Evolutionary conservation across 2,797 vertebrate genomes (phyloP).

Genomic region (Oryzias dopingdopingensis): DNA sequence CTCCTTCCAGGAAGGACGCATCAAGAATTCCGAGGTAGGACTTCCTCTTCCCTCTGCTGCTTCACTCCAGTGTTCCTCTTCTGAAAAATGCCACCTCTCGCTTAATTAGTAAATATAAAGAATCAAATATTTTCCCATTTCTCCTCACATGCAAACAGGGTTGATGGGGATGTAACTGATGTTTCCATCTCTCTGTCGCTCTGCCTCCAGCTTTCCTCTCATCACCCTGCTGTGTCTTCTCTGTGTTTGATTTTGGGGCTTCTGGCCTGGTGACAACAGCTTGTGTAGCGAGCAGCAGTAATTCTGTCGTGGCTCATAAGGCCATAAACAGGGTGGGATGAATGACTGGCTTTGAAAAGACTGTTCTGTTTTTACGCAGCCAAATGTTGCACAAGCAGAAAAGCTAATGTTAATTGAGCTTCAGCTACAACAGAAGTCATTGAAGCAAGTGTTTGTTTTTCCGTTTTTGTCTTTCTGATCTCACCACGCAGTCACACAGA

Average conservation of each 20-base stretch:
- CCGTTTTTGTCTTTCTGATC: conserved; percentile 5
- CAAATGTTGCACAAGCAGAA: conserved; percentile 77
- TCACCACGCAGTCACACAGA: conserved; percentile 1
- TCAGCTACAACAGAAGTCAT: conserved; percentile 39
- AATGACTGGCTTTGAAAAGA: conserved; percentile 66
- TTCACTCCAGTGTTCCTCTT: neutral
- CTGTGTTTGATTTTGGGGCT: conserved; percentile 45
- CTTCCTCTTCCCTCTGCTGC: neutral
- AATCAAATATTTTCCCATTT: neutral
- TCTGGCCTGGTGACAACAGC: conserved; percentile 61
- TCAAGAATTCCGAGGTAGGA: conserved; percentile 93
- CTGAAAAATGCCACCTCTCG: neutral
- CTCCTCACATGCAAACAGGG: conserved; percentile 6
- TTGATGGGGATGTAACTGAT: neutral
- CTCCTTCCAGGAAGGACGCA: conserved; percentile 93
- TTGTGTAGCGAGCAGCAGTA: conserved; percentile 62
- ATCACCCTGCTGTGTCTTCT: conserved; percentile 43
- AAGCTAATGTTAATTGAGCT: conserved; percentile 71
- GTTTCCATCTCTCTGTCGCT: conserved; percentile 21
- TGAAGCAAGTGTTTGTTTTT: conserved; percentile 62
- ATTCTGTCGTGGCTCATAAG: conserved; percentile 67
- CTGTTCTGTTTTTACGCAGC: conserved; percentile 69
- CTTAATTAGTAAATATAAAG: neutral
- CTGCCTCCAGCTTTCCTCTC: conserved; percentile 32
- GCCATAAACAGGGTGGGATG: conserved; percentile 65